Evolutionary conservation across 2,113 vertebrate genomes (phyloP), one percentile per base, ranked within the genome.

Genomic region (Elgaria multicarinata): DNA sequence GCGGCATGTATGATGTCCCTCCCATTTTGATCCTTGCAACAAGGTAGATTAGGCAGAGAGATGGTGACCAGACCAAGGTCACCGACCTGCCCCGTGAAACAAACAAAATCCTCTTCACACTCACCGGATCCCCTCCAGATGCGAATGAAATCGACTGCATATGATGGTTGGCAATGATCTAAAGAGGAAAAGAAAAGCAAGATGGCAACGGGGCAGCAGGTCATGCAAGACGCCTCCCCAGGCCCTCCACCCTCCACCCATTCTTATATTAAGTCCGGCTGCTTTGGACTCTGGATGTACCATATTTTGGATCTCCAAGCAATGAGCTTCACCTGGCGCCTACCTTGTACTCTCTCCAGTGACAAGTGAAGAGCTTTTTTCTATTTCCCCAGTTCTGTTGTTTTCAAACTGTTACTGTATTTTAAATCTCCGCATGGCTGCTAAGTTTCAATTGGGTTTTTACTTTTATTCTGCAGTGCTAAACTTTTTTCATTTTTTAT

Each of bases 131-230:
- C 94, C 98, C 98, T 90, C 98, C 98, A 2, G 98, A 99, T 0
- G 98, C 98, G 0, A 99, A 99, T 77, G 98, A 99, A 96, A 99
- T 99, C 93, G 98, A 99, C 94, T 99, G 98, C 98, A 99, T 99
- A 95, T 99, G 98, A 95, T 99, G 98, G 94, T 99, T 99, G 97
- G 98, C 98, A 0, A 99, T 99, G 96, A 99, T 99, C 98, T 99
- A 33, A 53, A 85, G 69, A 90, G 64, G 3, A 83, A 6, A 53
- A 55, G 62, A 42, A 71, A 13, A 77, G 20, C 53, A 83, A 62
- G 91, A 74, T 3, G n/a, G 4, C 2, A 77, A 72, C 7, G 3
- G 66, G 9, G 2, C 8, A 39, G n/a, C n/a, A 42, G 4, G 36
- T n/a, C 16, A 24, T 2, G 1, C 13, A 28, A n/a, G 42, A 4